Conservation (phyloP, 2,113 vertebrate genomes). For the Sylvilagus bachmani region DNA sequence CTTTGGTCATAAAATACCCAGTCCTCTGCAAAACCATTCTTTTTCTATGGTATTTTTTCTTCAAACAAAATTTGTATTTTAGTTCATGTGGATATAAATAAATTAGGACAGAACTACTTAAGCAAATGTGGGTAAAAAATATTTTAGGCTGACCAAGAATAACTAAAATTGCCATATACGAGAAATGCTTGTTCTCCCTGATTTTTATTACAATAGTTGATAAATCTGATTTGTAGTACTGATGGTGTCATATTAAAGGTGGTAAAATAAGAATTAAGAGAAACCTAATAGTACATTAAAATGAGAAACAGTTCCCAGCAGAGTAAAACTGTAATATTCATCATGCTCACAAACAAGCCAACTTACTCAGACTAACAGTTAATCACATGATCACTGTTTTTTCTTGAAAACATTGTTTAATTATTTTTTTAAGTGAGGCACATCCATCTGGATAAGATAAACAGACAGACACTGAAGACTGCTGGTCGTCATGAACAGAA, state of each 20-base stretch:
- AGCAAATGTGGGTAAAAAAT: neutral
- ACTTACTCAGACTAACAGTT: neutral
- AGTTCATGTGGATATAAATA: neutral
- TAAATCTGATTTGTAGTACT: neutral
- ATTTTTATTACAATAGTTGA: neutral
- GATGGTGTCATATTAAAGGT: neutral
- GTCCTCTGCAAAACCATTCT: neutral
- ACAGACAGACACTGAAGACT: neutral
- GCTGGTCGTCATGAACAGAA: neutral
- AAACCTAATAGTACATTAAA: neutral
- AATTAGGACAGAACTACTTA: neutral
- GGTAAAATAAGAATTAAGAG: neutral
- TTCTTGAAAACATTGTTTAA: neutral
- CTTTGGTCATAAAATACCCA: neutral
- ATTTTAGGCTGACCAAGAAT: neutral
- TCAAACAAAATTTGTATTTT: neutral
- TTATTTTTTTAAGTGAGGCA: neutral
- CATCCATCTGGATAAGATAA: neutral
- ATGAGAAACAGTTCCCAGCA: neutral
- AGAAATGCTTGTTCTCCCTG: neutral
- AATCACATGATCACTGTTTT: neutral
- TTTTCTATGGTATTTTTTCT: neutral
- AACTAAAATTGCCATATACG: neutral
- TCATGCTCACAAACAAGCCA: neutral
- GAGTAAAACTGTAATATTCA: neutral